These are phyloP conservation scores for Peromyscus polionotus DNA, from an alignment of 2,113 vertebrate genomes.

Conservation along the genomic window DNA sequence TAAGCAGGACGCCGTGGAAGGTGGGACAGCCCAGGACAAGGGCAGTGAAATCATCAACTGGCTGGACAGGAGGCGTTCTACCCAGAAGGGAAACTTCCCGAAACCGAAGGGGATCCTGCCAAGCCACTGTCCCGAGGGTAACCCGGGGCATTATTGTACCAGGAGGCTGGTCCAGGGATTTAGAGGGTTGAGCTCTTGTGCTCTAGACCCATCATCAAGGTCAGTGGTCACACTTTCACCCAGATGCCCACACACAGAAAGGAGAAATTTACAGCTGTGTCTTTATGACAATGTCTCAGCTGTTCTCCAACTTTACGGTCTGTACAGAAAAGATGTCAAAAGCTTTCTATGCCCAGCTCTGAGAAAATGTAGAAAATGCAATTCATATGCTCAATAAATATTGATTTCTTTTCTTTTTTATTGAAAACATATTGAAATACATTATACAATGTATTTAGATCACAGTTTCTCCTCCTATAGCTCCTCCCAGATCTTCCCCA, in stretches of 20 bases:
- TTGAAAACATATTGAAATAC: not conserved
- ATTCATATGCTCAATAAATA: not conserved
- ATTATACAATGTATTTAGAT: not conserved
- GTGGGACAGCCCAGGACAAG: not conserved
- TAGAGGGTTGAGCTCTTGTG: not conserved
- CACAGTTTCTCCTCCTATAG: not conserved
- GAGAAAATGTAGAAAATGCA: not conserved
- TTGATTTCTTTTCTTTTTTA: not conserved
- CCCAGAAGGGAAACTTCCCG: not conserved
- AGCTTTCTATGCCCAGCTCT: not conserved
- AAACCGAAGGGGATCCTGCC: not conserved
- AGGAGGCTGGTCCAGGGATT: not conserved
- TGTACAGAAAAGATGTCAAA: not conserved
- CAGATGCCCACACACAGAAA: not conserved
- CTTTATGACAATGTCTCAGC: rapidly evolving
- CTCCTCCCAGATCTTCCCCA: not conserved
- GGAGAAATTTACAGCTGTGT: not conserved
- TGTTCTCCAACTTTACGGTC: not conserved
- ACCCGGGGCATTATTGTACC: not conserved
- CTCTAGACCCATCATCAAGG: not conserved
- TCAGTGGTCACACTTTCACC: not conserved
- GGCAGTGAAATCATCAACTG: not conserved
- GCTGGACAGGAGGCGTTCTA: too few species aligned
- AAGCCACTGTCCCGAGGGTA: not conserved
- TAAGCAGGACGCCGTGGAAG: not conserved